Evolutionary conservation across 2,888 invertebrate genomes (phyloP).

Genomic region (Drosophila percnosoma): DNA sequence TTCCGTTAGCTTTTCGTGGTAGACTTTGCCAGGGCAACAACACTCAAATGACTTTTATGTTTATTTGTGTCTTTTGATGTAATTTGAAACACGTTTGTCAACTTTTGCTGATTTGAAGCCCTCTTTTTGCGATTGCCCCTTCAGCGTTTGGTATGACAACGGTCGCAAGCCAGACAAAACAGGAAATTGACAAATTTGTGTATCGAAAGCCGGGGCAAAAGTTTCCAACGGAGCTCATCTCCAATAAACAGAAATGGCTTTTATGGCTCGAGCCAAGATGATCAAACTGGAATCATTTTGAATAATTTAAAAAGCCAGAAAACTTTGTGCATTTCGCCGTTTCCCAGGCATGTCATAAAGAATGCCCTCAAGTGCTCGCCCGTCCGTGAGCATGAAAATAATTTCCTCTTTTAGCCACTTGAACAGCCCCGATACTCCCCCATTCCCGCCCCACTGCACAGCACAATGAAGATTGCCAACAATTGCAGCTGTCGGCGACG

Average conservation of each 20-base stretch:
- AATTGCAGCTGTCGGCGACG: conserved; percentile 62
- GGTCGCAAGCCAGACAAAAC: conserved; percentile 57
- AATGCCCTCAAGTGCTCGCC: conserved; percentile 74
- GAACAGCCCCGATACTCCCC: neutral
- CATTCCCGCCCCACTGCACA: neutral
- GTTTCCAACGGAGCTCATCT: conserved; percentile 14
- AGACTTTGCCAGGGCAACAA: neutral
- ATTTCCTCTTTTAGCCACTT: conserved; percentile 43
- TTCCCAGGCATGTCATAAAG: conserved; percentile 72
- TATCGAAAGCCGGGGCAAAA: conserved; percentile 53
- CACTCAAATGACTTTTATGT: neutral
- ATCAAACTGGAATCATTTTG: conserved; percentile 45
- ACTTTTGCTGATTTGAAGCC: conserved; percentile 36
- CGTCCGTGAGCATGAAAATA: conserved; percentile 73
- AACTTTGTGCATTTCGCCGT: conserved; percentile 41
- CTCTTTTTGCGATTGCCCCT: conserved; percentile 20
- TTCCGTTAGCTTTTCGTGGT: neutral
- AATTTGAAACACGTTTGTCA: conserved; percentile 47
- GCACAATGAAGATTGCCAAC: conserved; percentile 64
- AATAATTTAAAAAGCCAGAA: conserved; percentile 65
- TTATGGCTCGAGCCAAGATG: neutral
- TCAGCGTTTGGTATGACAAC: conserved; percentile 28
- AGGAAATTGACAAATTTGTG: conserved; percentile 75
- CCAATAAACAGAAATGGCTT: neutral
- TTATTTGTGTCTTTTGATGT: conserved; percentile 6